These are phyloP conservation scores for Xanthia togata DNA, from an alignment of 2,888 invertebrate genomes.

Conservation along the genomic window DNA sequence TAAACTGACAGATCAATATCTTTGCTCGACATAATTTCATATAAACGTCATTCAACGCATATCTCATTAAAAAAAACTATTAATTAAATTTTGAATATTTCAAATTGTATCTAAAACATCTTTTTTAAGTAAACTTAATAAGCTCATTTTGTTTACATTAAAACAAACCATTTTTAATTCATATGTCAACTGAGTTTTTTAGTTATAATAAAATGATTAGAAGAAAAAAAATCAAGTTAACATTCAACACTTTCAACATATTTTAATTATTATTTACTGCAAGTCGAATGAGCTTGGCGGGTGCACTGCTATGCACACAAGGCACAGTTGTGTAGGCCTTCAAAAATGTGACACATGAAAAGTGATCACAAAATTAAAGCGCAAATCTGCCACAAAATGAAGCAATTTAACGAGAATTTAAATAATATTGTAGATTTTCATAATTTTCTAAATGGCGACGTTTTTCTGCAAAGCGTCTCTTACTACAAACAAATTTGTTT, in stretches of 20 bases:
- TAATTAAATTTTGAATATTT: constrained; percentile 53
- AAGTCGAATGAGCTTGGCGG: constrained; percentile 13
- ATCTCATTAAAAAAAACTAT: constrained; percentile 49
- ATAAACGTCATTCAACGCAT: constrained; percentile 33
- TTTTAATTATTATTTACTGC: constrained; percentile 11
- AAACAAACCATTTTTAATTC: constrained; percentile 25
- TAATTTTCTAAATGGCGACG: not conserved
- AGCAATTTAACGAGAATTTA: not conserved
- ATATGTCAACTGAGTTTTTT: constrained; percentile 11
- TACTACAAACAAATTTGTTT: not conserved
- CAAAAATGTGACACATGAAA: constrained; percentile 8
- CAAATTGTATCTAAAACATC: constrained; percentile 52
- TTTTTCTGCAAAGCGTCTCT: not conserved
- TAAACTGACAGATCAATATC: constrained; percentile 34
- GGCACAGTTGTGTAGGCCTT: constrained; percentile 75
- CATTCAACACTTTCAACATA: constrained; percentile 15
- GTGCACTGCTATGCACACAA: constrained; percentile 58
- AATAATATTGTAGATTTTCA: not conserved
- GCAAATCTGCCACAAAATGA: constrained; percentile 23
- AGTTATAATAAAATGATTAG: constrained; percentile 6
- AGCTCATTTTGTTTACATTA: constrained; percentile 57
- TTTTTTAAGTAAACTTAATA: constrained; percentile 61
- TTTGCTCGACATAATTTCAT: constrained; percentile 47
- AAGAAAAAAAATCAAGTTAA: constrained; percentile 16
- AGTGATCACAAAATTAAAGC: constrained; percentile 1